Conservation (phyloP, 2,888 invertebrate species). For the Chrysodeixis includens region DNA sequence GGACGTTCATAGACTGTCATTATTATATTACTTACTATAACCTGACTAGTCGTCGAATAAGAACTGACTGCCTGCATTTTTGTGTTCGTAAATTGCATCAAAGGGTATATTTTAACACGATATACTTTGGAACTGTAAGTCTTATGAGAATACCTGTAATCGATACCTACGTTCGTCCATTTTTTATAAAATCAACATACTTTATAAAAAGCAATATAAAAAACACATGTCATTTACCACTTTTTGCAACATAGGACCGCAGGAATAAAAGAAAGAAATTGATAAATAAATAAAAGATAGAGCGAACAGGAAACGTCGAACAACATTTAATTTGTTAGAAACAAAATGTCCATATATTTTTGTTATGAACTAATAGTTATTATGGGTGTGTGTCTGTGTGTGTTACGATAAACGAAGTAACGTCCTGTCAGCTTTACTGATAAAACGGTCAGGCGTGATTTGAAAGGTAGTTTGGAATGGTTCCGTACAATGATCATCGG, state of each 20-base stretch:
- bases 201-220: too few relatives aligned
- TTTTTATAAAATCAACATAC: too few relatives aligned
- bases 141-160: too few relatives aligned
- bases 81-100: too few relatives aligned
- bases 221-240: too few relatives aligned
- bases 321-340: constrained; percentile 3
- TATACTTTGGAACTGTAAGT: too few relatives aligned
- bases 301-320: neutral
- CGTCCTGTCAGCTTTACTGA: constrained; percentile 74
- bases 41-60: too few relatives aligned
- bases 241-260: neutral
- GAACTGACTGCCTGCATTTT: too few relatives aligned
- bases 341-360: constrained; percentile 28
- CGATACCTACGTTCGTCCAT: too few relatives aligned
- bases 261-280: neutral
- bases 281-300: neutral
- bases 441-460: constrained; percentile 55
- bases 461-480: constrained; percentile 16
- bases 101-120: too few relatives aligned
- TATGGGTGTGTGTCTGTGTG: constrained; percentile 27
- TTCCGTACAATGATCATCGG: constrained; percentile 46
- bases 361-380: constrained; percentile 33
- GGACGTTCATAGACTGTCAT: too few relatives aligned
- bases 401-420: constrained; percentile 55
- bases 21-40: too few relatives aligned